phyloP scores from a whole-genome alignment of 2,888 invertebrate species.

The Calliscelio sp. region DNA sequence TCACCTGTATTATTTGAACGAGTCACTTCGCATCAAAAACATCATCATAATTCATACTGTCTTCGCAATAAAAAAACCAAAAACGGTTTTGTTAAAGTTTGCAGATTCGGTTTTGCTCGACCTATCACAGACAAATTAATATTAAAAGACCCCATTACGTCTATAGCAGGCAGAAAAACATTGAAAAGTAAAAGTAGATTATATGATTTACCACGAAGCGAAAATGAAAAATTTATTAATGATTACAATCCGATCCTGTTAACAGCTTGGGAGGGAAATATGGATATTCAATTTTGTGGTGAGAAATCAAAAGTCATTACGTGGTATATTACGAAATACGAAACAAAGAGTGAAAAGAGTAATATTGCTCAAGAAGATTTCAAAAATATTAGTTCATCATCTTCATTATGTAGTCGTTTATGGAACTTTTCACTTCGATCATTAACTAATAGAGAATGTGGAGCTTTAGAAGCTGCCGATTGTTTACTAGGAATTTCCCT shows the following conservation, averaged over 20 bases:
- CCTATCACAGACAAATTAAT: constrained; percentile 63
- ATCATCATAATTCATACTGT: constrained; percentile 79
- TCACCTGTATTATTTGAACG: constrained; percentile 75
- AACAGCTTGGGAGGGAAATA: constrained; percentile 18
- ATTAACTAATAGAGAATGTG: constrained; percentile 25
- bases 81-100: constrained; percentile 60
- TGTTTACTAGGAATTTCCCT: constrained; percentile 75
- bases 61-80: constrained; percentile 53
- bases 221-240: constrained; percentile 19
- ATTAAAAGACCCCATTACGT: constrained; percentile 64
- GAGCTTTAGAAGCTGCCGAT: constrained; percentile 52
- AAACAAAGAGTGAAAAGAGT: constrained; percentile 72
- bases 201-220: constrained; percentile 71
- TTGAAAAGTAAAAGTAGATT: constrained; percentile 75
- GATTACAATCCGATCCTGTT: constrained; percentile 11
- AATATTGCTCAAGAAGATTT: constrained; percentile 23
- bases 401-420: constrained; percentile 75
- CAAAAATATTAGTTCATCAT: not conserved
- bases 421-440: constrained; percentile 62
- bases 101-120: constrained; percentile 75
- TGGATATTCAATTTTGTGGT: constrained; percentile 13
- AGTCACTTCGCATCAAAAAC: constrained; percentile 73
- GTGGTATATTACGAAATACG: too few species aligned
- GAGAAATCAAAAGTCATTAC: constrained; percentile 46
- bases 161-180: constrained; percentile 76